Conservation (phyloP, 2,113 vertebrate genomes). For the Ctenomys sociabilis region DNA sequence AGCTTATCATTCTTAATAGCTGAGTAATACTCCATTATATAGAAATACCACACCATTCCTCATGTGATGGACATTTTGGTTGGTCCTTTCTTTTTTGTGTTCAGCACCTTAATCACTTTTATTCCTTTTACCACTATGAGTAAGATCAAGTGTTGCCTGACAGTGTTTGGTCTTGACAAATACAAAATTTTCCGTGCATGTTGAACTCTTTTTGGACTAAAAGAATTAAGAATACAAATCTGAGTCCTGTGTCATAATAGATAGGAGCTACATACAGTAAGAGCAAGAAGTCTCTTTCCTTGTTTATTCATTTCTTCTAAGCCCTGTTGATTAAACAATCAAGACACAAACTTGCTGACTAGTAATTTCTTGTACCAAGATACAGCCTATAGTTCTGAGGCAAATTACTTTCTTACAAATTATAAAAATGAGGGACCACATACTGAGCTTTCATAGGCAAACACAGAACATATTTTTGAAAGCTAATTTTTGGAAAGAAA, state of each 20-base stretch:
- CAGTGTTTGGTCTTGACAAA: neutral
- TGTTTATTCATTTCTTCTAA: slow-evolving; percentile 34
- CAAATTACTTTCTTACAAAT: neutral
- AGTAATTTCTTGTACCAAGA: neutral
- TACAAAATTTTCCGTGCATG: neutral
- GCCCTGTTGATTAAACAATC: neutral
- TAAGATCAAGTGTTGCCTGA: slow-evolving; percentile 36
- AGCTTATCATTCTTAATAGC: too few species aligned
- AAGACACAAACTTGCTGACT: neutral
- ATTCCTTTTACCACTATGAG: slow-evolving; percentile 68
- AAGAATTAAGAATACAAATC: neutral
- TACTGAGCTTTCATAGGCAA: neutral
- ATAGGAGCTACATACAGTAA: neutral
- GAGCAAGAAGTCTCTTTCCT: neutral
- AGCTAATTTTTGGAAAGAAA: slow-evolving; percentile 34
- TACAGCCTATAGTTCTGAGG: neutral
- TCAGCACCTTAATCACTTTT: slow-evolving; percentile 78
- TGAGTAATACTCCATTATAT: too few species aligned
- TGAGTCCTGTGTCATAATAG: neutral
- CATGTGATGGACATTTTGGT: too few species aligned
- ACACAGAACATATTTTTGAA: neutral
- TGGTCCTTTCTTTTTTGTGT: slow-evolving; percentile 58
- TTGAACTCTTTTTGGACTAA: neutral
- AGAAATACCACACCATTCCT: too few species aligned
- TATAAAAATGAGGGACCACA: neutral